Percentiles rank a stretch among this genome's conserved stretches.
phyloP scores from a whole-genome alignment of 2,888 invertebrate genomes.

The Patella caerulea region DNA sequence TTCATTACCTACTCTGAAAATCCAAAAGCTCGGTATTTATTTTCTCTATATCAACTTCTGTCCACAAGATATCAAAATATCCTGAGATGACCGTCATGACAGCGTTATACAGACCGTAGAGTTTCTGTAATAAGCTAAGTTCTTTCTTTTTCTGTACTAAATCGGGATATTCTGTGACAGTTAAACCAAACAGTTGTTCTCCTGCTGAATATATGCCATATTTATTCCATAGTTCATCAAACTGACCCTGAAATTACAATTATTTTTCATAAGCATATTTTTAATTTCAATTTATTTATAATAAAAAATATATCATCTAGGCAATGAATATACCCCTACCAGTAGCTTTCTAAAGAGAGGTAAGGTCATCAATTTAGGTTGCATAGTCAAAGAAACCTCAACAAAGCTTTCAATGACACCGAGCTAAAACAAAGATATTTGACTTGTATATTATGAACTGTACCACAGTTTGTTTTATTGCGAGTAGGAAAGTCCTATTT shows the following conservation, averaged over 20 bases:
- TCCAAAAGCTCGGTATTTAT: conserved; percentile 67
- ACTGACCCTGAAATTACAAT: conserved; percentile 52
- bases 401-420: too few relatives aligned
- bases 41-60: conserved; percentile 70
- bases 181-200: conserved; percentile 69
- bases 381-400: too few relatives aligned
- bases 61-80: conserved; percentile 69
- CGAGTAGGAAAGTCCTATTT: too few relatives aligned
- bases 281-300: too few relatives aligned
- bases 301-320: too few relatives aligned
- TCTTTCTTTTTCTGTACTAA: conserved; percentile 66
- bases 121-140: conserved; percentile 67
- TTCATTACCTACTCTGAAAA: conserved; percentile 65
- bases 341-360: too few relatives aligned
- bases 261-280: too few relatives aligned
- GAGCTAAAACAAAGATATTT: too few relatives aligned
- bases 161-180: conserved; percentile 65
- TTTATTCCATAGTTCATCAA: conserved; percentile 68
- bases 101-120: conserved; percentile 68
- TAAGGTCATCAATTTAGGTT: too few relatives aligned
- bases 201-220: conserved; percentile 68
- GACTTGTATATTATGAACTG: too few relatives aligned
- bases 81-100: conserved; percentile 69
- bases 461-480: too few relatives aligned
- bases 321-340: too few relatives aligned